Conservation (phyloP, 2,797 vertebrate genomes). For the Diceros bicornis region DNA sequence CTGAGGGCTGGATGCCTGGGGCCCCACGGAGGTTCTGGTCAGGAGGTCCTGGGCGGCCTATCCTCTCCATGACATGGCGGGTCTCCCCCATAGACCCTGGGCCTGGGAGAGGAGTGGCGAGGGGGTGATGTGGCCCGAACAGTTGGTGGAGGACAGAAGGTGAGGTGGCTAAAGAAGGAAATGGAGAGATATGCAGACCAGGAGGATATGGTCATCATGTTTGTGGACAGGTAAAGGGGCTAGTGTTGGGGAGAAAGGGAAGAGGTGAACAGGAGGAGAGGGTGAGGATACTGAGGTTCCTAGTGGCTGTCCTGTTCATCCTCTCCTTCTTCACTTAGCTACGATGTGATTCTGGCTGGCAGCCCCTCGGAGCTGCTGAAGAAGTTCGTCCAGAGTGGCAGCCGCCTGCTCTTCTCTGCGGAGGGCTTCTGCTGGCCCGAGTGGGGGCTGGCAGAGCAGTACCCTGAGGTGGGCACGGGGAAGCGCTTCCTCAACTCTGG, state of each 20-base stretch:
- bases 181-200: constrained; percentile 90
- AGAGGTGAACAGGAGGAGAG: background rate
- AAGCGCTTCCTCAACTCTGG: constrained; percentile 96
- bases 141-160: constrained; percentile 94
- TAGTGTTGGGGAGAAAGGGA: background rate
- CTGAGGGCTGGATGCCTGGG: background rate
- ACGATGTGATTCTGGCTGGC: constrained; percentile 93
- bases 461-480: constrained; percentile 93
- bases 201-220: constrained; percentile 92
- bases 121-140: constrained; percentile 92
- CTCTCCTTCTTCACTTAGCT: constrained; percentile 82
- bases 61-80: too few species aligned
- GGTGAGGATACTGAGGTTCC: background rate
- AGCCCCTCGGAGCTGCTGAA: constrained; percentile 92
- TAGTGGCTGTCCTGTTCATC: background rate
- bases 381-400: constrained; percentile 91
- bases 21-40: background rate
- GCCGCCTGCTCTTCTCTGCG: constrained; percentile 93
- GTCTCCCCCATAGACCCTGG: constrained; percentile 90
- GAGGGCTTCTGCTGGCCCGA: constrained; percentile 96
- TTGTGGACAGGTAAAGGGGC: constrained; percentile 94
- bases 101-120: constrained; percentile 94
- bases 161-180: constrained; percentile 94
- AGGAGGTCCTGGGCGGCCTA: background rate
- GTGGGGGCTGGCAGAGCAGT: constrained; percentile 93